Evolutionary conservation across 2,797 vertebrate genomes (phyloP), one percentile per base, ranked within the genome.

Genomic region (Hephaestus fuliginosus): DNA sequence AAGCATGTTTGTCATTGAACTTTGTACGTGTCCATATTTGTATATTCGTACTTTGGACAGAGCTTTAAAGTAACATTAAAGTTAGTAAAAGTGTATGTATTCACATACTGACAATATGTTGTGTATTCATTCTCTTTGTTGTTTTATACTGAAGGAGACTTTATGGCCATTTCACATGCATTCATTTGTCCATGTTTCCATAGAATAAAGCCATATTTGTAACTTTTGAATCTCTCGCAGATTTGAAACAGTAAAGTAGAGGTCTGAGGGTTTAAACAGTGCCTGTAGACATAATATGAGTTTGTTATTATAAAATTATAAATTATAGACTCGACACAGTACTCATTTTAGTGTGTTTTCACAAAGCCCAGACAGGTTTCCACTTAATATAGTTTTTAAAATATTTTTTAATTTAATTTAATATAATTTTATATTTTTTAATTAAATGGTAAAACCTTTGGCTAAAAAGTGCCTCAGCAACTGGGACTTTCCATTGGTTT

Each of bases 401-500:
- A 33, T 33, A 33, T 33, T 3, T 33, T 3, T 33, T 2, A 33
- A 33, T 33, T 33, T 33, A 33, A 5, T 33, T 3, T 33, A 5
- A 33, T 33, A 25, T 25, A 25, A 25, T 33, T 33, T 33, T 33
- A 33, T 33, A 33, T 33, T 33, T 33, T 5, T 33, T 33, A 33
- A 33, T 5, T 25, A 25, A 25, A 25, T 25, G 25, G 25, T 25
- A 25, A 25, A 25, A 25, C 25, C 25, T 25, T 61, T 68, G 36
- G 46, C 49, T 44, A 36, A 44, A 65, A 81, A 57, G 12, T 62
- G 70, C 36, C 1, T 51, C 20, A 17, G 43, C 74, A 76, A 61
- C 70, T 77, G 63, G 58, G 70, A 56, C 57, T 57, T 68, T 36
- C 41, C 22, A 44, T 33, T 46, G 66, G 20, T 74, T 83, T 82